A percentile compares a stretch with the other conserved stretches of the same genome.
phyloP scores from a whole-genome alignment of 2,797 vertebrate species.

The Aythya fuligula region DNA sequence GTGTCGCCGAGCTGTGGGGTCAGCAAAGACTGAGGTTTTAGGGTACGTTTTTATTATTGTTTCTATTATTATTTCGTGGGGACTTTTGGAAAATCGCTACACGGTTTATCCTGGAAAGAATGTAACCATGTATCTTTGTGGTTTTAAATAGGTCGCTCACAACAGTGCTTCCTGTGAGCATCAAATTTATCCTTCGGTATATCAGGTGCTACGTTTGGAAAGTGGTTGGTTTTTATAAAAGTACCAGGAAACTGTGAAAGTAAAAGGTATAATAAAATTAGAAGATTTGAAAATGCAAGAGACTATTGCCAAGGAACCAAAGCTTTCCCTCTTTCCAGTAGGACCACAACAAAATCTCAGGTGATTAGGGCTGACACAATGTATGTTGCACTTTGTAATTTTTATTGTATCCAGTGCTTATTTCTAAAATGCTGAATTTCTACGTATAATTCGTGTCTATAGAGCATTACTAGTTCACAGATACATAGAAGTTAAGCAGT shows the following conservation, averaged over 20 bases:
- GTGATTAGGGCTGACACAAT: neutral
- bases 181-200: neutral
- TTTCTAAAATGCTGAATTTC: neutral
- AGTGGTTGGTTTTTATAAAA: neutral
- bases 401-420: neutral
- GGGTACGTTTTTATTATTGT: neutral
- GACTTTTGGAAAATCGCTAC: neutral
- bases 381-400: neutral
- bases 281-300: neutral
- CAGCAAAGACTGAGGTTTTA: neutral
- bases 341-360: neutral
- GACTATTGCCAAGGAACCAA: neutral
- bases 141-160: neutral
- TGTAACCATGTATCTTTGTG: neutral
- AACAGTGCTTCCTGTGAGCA: neutral
- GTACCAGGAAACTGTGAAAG: neutral
- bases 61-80: neutral
- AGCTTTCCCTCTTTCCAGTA: neutral
- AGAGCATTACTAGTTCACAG: neutral
- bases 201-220: neutral
- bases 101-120: neutral
- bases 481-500: neutral
- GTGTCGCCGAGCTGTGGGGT: neutral
- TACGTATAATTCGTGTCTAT: neutral
- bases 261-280: neutral